Percentiles rank a stretch among this genome's conserved stretches.
Conservation (phyloP, 2,888 invertebrate genomes). For the Quadroppia sp. region DNA sequence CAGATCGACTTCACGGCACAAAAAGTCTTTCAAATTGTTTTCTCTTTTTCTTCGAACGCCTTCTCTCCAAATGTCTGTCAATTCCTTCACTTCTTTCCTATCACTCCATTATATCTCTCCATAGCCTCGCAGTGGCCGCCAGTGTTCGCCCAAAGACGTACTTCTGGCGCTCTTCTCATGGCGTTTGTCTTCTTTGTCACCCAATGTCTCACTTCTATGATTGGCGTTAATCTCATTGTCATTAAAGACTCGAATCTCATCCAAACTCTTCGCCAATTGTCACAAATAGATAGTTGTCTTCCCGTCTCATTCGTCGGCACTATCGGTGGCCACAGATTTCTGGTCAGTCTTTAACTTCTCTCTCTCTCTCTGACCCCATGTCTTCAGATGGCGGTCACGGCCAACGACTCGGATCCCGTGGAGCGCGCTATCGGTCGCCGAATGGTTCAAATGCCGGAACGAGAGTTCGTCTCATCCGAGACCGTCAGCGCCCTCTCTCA, state of each 20-base stretch:
- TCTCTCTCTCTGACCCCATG: background rate
- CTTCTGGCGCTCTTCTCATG: background rate
- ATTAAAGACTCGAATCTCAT: background rate
- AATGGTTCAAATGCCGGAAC: slow-evolving; percentile 2
- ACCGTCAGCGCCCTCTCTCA: background rate
- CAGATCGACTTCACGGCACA: no score
- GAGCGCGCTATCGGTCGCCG: background rate
- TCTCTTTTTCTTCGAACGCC: no score
- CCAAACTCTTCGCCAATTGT: background rate
- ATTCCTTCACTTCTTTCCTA: background rate
- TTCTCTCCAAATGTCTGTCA: background rate
- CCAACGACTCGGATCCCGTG: background rate
- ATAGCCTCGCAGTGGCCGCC: no score
- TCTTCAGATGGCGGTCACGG: no score
- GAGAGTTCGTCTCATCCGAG: no score
- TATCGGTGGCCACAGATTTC: background rate
- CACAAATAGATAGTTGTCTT: background rate
- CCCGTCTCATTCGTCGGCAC: background rate
- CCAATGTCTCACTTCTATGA: slow-evolving; percentile 1
- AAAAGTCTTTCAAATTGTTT: no score
- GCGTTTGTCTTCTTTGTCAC: background rate
- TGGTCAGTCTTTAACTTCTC: background rate
- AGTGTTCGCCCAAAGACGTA: background rate
- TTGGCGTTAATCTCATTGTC: background rate
- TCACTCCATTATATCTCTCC: background rate